Evolutionary conservation across 2,797 vertebrate genomes (phyloP), one percentile per base, ranked within the genome.

Genomic region (Arvicola amphibius): DNA sequence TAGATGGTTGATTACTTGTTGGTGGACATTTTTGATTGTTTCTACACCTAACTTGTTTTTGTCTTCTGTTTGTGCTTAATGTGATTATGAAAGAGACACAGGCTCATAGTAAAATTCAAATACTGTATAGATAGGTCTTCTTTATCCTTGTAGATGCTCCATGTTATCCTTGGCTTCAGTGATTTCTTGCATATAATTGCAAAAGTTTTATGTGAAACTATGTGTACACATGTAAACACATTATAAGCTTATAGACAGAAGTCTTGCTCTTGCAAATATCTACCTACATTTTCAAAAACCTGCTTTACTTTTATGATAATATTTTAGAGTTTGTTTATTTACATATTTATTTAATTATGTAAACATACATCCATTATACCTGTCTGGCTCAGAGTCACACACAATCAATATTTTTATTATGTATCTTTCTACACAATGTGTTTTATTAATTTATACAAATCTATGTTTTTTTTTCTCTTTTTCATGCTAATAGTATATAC

Each of bases 261-360:
- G 79, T 74, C 21, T 81, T 86, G 90, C 85, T 90, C 37, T 79
- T 83, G 21, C 8, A 93, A 88, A 92, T 59, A 4, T 71, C 5
- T 65, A 46, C 27, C 14, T 91, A 51, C 53, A 12, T 87, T 81
- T 85, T 93, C 34, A 91, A 23, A 91, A 84, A 32, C 46, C 29
- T 92, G 16, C 46, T 93, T 94, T 94, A 79, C 84, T 87, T 92
- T 88, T 65, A 5, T 51, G 51, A 21, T 48, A 67, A 8, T 92
- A 90, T 91, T 88, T 96, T 88, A 79, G 67, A 84, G 14, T 87
- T 53, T 76, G 53, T 76, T 88, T 5, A 92, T 95, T 83, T 63
- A 43, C 76, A 65, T 63, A 67, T 92, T 83, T 94, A 74, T 63
- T 67, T 81, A 86, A 56, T 80, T 90, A 86, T 92, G n/a, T 71